Evolutionary conservation across 2,888 invertebrate species (phyloP), one percentile per base, ranked within the genome.

Genomic region (Campopleginae sp.): DNA sequence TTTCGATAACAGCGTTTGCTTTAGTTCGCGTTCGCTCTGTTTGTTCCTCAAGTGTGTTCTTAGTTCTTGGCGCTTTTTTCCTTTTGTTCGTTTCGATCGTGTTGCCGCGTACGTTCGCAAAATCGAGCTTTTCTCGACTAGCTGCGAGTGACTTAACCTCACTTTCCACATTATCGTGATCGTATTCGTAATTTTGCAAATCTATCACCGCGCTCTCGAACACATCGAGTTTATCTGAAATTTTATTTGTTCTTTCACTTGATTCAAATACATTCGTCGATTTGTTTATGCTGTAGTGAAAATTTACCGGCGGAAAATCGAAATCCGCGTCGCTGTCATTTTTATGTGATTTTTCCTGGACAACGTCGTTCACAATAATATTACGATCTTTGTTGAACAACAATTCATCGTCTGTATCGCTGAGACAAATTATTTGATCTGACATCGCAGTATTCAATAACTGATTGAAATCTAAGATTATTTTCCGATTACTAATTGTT

Each of bases 1-100:
- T 92, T 42, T 91, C 88, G 71, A 75, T 87, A 1, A 77, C 82
- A 27, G 86, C 70, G 76, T 86, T 86, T 80, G 89, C 66, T 33
- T 86, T 86, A 27, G 68, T 44, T 8, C 42, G 33, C 2, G 6
- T 31, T 42, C 51, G 66, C n/a, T 78, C 78, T 31, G 58, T 27
- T 14, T 70, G 58, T 5, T 66, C 17, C 14, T 19, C 58, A 0
- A n/a, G 19, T 19, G 46, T 27, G 54, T 54, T 54, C 42, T 68
- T 65, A 10, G 33, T 66, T 19, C n/a, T n/a, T 19, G 17, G 66
- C 1, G 48, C 12, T 66, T 78, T 68, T 46, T 58, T 58, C 7
- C 66, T 54, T 77, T 31, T 48, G 14, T 7, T 48, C 54, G 38
- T 66, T 54, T 68, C 42, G 23, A 12, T 23, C 7, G 7, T 23